A percentile compares a stretch with the other conserved stretches of the same genome.
Conservation (phyloP, 2,888 invertebrate species). For the Tholera decimalis region DNA sequence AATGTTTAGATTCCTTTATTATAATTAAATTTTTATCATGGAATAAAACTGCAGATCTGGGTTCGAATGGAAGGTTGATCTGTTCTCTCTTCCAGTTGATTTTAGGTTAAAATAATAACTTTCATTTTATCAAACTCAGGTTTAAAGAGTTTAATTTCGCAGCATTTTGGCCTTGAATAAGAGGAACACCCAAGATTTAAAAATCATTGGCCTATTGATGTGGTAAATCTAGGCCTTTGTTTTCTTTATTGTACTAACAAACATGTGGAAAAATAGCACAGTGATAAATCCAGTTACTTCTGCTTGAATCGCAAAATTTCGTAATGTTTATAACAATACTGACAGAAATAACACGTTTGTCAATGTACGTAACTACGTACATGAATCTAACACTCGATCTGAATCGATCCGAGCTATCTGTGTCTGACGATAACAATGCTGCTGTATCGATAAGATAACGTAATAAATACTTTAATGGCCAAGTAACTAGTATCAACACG, state of each 20-base stretch:
- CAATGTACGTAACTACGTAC: conserved; percentile 23
- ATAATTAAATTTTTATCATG: not conserved
- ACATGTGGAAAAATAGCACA: conserved; percentile 20
- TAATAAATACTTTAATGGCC: conserved; percentile 48
- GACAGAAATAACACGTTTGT: not conserved
- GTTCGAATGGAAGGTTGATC: not conserved
- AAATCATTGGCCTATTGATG: conserved; percentile 29
- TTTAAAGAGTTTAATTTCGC: conserved; percentile 10
- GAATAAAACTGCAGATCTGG: not conserved
- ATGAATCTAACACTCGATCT: conserved; percentile 10
- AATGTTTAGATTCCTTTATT: conserved; percentile 30
- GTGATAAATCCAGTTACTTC: conserved; percentile 5
- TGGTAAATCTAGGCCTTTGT: conserved; percentile 31
- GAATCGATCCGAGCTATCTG: conserved; percentile 28
- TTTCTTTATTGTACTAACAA: conserved; percentile 37
- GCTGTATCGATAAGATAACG: conserved; percentile 55
- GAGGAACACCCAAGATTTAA: conserved; percentile 26
- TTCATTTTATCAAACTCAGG: not conserved
- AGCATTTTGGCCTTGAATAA: conserved; percentile 11
- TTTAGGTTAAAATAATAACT: not conserved
- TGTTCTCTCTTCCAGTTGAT: not conserved
- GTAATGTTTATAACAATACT: not conserved
- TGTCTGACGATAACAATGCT: conserved; percentile 38
- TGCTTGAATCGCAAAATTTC: conserved; percentile 5
- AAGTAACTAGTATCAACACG: conserved; percentile 59